These are phyloP conservation scores for Meriones unguiculatus DNA, from an alignment of 2,113 vertebrate species.

Conservation along the genomic window DNA sequence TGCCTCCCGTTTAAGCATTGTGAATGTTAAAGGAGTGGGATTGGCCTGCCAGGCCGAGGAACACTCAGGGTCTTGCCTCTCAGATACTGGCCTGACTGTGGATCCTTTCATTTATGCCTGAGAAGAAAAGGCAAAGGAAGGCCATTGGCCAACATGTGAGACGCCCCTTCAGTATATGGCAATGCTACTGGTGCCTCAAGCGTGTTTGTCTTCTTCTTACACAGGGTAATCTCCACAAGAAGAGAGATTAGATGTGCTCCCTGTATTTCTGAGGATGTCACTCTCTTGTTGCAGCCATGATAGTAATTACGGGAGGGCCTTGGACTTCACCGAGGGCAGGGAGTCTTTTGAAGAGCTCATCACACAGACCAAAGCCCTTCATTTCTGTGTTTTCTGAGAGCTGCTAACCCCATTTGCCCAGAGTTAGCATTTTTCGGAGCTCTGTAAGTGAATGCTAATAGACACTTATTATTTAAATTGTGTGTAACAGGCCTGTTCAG, in stretches of 20 bases:
- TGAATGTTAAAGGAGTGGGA: neutral
- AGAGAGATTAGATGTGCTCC: neutral
- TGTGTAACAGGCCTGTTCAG: neutral
- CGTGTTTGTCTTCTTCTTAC: neutral
- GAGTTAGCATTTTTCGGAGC: neutral
- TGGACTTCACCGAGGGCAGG: fast-evolving
- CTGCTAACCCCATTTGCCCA: neutral
- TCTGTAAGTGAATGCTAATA: neutral
- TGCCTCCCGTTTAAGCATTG: neutral
- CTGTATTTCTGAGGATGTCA: fast-evolving
- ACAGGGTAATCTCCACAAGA: fast-evolving
- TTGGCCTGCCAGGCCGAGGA: fast-evolving
- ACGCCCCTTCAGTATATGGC: fast-evolving
- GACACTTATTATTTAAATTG: neutral
- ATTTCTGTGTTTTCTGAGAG: neutral
- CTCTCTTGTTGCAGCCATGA: fast-evolving
- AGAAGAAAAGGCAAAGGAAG: neutral
- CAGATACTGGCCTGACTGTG: no score
- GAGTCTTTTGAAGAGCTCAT: fast-evolving
- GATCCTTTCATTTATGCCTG: neutral
- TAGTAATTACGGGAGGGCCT: no score
- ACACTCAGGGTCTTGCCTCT: fast-evolving
- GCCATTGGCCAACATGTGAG: no score
- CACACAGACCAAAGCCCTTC: no score
- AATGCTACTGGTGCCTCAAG: fast-evolving